These are phyloP conservation scores for Plecotus auritus DNA, from an alignment of 2,113 vertebrate species.

Conservation along the genomic window DNA sequence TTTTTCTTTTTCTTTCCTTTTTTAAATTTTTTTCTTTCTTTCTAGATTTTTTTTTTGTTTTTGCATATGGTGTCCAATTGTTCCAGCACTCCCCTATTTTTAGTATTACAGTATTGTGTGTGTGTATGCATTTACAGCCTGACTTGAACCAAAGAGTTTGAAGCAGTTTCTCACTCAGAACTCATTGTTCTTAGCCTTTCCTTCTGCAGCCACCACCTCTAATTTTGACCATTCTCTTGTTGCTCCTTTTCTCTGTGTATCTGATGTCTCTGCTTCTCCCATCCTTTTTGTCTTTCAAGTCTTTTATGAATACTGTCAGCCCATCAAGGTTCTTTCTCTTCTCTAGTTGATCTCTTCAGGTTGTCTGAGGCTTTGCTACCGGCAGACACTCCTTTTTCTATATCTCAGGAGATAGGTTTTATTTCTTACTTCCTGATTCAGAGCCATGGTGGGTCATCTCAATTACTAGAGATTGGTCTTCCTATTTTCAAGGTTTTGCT, in stretches of 20 bases:
- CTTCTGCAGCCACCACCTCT: not conserved
- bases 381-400: not conserved
- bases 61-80: not conserved
- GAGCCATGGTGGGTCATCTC: not conserved
- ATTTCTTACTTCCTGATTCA: not conserved
- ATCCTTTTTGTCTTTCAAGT: not conserved
- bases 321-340: not conserved
- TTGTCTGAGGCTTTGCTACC: not conserved
- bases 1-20: too few species aligned
- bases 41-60: not conserved
- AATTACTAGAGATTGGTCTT: not conserved
- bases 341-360: not conserved
- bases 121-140: not conserved
- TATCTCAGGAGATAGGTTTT: not conserved
- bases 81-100: not conserved
- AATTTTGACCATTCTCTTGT: not conserved
- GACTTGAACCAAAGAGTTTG: not conserved
- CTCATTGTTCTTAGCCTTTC: not conserved
- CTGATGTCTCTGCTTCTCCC: not conserved
- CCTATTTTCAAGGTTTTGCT: not conserved
- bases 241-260: not conserved
- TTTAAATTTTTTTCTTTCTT: too few species aligned
- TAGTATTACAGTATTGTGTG: not conserved
- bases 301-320: not conserved
- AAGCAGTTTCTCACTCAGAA: not conserved